Evolutionary conservation across 2,113 vertebrate species (phyloP), one percentile per base, ranked within the genome.

Genomic region (Holacanthus passer): DNA sequence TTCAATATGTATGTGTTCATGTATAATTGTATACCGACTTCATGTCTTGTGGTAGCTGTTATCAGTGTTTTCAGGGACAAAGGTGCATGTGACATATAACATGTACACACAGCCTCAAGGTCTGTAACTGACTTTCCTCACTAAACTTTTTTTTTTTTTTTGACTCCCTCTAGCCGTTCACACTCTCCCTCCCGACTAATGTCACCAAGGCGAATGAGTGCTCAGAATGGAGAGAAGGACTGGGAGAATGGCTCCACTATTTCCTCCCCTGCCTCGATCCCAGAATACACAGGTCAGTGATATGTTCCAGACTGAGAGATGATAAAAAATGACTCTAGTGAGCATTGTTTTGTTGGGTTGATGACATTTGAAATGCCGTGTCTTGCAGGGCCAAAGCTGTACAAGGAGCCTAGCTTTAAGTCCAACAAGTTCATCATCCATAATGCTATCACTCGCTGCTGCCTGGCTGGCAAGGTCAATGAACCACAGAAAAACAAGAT

Each of bases 401-500:
- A 98, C 89, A 98, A 97, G 90, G 97, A 98, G 86, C 97, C 97
- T 41, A 98, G 97, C 69, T 97, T 97, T 88, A 98, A 98, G 93
- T 98, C 97, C 76, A 98, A 98, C 93, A 97, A 97, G 91, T 97
- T 96, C 89, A 98, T 98, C 81, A 98, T 98, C 89, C 95, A 98
- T 88, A 98, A 98, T 19, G 97, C 97, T 48, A 94, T 98, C 72
- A 96, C 97, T 2, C 97, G 96, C 90, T 98, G 97, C 94, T 98
- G 97, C 91, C 94, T 98, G 82, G 97, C 97, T 0, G 97, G 97
- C 72, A 97, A 96, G 87, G 97, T 98, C 89, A 98, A 98, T 5
- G 97, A 98, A 92, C 94, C 96, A 0, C 97, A 97, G 93, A 98
- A 98, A 95, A 97, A 96, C 93, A 97, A 97, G 88, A 96, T 98